Percentiles rank a stretch among this genome's conserved stretches.
phyloP scores from a whole-genome alignment of 2,113 vertebrate species.

The Columba janthina region DNA sequence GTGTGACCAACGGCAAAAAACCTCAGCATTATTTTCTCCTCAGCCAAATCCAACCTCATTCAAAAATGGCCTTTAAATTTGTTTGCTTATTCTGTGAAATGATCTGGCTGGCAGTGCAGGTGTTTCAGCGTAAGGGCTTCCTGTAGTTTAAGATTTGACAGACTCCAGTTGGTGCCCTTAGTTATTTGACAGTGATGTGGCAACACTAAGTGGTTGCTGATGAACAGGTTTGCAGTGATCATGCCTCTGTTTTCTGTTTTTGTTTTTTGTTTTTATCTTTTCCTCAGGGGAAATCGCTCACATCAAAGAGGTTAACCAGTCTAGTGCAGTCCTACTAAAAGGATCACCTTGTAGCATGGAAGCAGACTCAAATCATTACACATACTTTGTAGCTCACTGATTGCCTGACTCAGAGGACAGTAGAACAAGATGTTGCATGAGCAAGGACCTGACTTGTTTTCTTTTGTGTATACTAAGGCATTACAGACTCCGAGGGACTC shows the following conservation, averaged over 20 bases:
- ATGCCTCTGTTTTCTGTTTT: constrained; percentile 71
- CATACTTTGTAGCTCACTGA: constrained; percentile 82
- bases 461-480: constrained; percentile 79
- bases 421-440: constrained; percentile 92
- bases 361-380: constrained; percentile 81
- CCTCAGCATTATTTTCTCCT: constrained; percentile 42
- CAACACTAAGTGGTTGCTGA: constrained; percentile 43
- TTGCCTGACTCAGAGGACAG: constrained; percentile 81
- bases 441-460: constrained; percentile 83
- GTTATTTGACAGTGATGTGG: constrained; percentile 46
- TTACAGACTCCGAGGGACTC: constrained; percentile 79
- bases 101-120: constrained; percentile 57
- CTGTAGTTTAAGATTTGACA: constrained; percentile 46
- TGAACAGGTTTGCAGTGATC: constrained; percentile 67
- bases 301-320: constrained; percentile 89
- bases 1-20: not conserved
- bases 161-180: constrained; percentile 50
- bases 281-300: constrained; percentile 86
- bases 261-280: constrained; percentile 73
- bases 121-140: not conserved
- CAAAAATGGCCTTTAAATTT: constrained; percentile 56
- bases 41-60: not conserved
- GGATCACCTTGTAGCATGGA: constrained; percentile 82
- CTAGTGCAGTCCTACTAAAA: constrained; percentile 91
- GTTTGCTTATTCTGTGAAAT: constrained; percentile 57